Evolutionary conservation across 2,888 invertebrate species (phyloP).

Genomic region (Lottia gigantea): DNA sequence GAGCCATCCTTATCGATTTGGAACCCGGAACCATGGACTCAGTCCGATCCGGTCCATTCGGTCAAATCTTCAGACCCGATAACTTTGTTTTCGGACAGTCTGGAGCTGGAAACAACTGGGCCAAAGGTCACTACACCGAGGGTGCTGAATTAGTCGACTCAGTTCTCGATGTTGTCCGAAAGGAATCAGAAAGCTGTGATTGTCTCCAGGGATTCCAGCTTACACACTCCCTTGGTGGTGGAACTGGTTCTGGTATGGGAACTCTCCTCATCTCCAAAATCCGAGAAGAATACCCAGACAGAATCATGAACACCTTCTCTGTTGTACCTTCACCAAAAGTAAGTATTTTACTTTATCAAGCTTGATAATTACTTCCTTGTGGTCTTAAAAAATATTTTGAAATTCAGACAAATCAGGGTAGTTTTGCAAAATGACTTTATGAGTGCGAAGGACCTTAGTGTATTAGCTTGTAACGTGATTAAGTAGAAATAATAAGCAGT

Average conservation of each 20-base stretch:
- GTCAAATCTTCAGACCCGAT: conserved; percentile 2
- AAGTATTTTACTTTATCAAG: background rate
- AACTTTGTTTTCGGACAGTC: conserved; percentile 8
- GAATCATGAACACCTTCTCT: conserved; percentile 5
- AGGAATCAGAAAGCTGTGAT: conserved; percentile 1
- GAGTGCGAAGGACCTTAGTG: too few species aligned
- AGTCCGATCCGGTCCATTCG: conserved; percentile 9
- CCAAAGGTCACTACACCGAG: conserved; percentile 7
- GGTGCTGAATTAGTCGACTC: background rate
- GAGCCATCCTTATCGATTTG: conserved; percentile 11
- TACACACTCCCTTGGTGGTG: conserved; percentile 6
- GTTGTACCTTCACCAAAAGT: conserved; percentile 10
- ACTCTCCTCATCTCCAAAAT: conserved; percentile 6
- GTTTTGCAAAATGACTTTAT: too few species aligned
- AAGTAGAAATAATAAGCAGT: too few species aligned
- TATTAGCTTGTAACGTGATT: too few species aligned
- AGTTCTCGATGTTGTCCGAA: conserved; percentile 3
- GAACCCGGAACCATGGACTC: conserved; percentile 9
- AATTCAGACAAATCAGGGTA: too few species aligned
- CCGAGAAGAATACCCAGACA: conserved; percentile 9
- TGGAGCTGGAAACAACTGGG: conserved; percentile 7
- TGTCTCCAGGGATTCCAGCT: conserved; percentile 5
- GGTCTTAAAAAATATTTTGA: too few species aligned
- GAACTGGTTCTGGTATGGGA: conserved; percentile 10
- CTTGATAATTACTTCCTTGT: too few species aligned